Conservation (phyloP, 1,140 invertebrate genomes). For the Drosophila virilis region DNA sequence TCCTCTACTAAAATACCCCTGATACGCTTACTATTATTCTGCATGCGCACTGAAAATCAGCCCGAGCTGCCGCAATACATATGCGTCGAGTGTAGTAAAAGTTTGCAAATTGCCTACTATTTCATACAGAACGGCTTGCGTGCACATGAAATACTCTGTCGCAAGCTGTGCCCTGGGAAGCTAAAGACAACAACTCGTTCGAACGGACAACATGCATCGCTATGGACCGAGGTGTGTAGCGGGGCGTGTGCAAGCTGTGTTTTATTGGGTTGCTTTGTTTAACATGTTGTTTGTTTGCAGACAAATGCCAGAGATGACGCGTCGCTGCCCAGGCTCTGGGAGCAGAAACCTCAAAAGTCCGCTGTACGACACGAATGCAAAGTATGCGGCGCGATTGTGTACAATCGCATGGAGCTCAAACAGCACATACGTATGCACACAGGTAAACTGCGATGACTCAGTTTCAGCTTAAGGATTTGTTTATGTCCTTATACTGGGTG, state of each 20-base stretch:
- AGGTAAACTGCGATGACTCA: slow-evolving; percentile 43
- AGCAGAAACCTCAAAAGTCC: slow-evolving; percentile 15
- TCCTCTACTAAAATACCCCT: slow-evolving; percentile 47
- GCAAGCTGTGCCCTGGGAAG: slow-evolving; percentile 51
- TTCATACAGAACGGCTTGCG: slow-evolving; percentile 70
- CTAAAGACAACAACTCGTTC: slow-evolving; percentile 5
- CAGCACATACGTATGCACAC: slow-evolving; percentile 70
- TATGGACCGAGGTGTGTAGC: slow-evolving; percentile 31
- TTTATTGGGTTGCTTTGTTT: background rate
- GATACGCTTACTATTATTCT: slow-evolving; percentile 63
- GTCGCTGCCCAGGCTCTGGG: background rate
- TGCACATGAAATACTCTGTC: slow-evolving; percentile 71
- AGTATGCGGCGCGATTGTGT: slow-evolving; percentile 54
- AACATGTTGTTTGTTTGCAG: slow-evolving; percentile 15
- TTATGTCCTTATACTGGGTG: background rate
- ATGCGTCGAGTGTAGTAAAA: slow-evolving; percentile 69
- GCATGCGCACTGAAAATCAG: slow-evolving; percentile 62
- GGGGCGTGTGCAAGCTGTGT: background rate
- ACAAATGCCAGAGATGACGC: background rate
- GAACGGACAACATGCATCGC: slow-evolving; percentile 45
- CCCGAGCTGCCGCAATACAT: slow-evolving; percentile 67
- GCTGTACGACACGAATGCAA: slow-evolving; percentile 60
- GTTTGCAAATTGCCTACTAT: slow-evolving; percentile 69
- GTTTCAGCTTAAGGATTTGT: background rate
- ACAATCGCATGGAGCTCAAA: slow-evolving; percentile 67